Evolutionary conservation across 1,140 invertebrate species (phyloP).

Genomic region (Drosophila novamexicana): DNA sequence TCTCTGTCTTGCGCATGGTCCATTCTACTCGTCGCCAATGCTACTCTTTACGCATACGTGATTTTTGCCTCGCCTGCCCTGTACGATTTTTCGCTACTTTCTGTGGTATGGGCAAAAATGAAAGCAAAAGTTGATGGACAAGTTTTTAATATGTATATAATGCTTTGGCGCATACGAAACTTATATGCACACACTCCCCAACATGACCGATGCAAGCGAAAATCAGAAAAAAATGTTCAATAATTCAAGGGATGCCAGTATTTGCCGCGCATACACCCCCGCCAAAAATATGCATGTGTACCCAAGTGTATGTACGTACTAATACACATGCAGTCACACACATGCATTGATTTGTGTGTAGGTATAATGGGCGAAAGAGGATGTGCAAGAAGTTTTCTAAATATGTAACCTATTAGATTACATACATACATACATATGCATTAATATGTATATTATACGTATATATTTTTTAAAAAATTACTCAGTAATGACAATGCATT

Average conservation of each 20-base stretch:
- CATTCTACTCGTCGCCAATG: conserved; percentile 13
- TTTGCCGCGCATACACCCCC: conserved; percentile 37
- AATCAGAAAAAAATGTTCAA: conserved; percentile 38
- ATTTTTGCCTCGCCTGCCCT: conserved; percentile 65
- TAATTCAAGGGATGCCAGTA: conserved; percentile 59
- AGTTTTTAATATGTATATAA: conserved; percentile 56
- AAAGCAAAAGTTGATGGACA: conserved; percentile 83
- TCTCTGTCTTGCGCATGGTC: conserved; percentile 44
- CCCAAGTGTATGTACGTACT: conserved; percentile 8
- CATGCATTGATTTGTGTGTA: conserved; percentile 24
- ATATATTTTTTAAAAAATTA: neutral
- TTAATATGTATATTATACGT: too few relatives aligned
- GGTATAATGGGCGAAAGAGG: neutral
- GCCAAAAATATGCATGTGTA: conserved; percentile 30
- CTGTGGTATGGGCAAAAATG: conserved; percentile 61
- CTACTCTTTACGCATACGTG: conserved; percentile 70
- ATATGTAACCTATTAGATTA: conserved; percentile 13
- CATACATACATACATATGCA: neutral
- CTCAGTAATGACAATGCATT: neutral
- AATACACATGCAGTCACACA: conserved; percentile 14
- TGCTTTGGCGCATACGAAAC: conserved; percentile 50
- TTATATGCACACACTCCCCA: conserved; percentile 7
- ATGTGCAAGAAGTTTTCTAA: conserved; percentile 32
- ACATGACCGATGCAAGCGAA: conserved; percentile 15
- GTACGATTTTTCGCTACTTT: conserved; percentile 71